Conservation (phyloP, 2,797 vertebrate genomes). For the Neopelma chrysocephalum region DNA sequence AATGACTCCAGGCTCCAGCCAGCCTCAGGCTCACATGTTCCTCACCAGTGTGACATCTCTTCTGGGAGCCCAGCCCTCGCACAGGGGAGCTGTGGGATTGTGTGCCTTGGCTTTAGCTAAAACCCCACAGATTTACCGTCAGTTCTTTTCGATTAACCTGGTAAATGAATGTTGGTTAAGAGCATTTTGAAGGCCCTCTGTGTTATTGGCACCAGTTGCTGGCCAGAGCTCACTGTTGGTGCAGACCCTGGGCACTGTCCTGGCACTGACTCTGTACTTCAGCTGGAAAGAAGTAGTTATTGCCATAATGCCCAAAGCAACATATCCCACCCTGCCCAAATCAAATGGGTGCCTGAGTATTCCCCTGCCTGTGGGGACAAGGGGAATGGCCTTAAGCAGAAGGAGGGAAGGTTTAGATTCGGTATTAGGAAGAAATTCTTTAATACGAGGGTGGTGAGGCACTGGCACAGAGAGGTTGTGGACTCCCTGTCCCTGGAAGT, state of each 20-base stretch:
- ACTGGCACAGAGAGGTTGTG: not conserved
- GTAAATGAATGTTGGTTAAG: accelerated
- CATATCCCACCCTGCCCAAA: not conserved
- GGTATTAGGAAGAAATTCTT: not conserved
- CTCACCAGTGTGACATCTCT: not conserved
- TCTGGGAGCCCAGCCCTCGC: not conserved
- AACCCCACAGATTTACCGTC: not conserved
- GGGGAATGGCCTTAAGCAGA: not conserved
- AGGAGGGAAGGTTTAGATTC: not conserved
- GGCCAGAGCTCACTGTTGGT: not conserved
- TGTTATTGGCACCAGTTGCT: not conserved
- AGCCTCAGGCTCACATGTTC: not conserved
- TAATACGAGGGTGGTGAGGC: not conserved
- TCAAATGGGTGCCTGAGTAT: not conserved
- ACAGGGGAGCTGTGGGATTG: accelerated
- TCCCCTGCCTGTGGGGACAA: not conserved
- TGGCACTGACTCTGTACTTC: not conserved
- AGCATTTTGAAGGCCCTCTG: not conserved
- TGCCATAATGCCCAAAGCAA: not conserved
- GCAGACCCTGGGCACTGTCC: not conserved
- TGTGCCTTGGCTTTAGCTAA: accelerated
- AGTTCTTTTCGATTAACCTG: not conserved
- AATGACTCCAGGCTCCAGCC: not conserved
- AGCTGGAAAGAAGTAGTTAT: not conserved
- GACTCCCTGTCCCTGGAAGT: not conserved